phyloP scores from a whole-genome alignment of 2,888 invertebrate species.

The Perithous albicinctus region DNA sequence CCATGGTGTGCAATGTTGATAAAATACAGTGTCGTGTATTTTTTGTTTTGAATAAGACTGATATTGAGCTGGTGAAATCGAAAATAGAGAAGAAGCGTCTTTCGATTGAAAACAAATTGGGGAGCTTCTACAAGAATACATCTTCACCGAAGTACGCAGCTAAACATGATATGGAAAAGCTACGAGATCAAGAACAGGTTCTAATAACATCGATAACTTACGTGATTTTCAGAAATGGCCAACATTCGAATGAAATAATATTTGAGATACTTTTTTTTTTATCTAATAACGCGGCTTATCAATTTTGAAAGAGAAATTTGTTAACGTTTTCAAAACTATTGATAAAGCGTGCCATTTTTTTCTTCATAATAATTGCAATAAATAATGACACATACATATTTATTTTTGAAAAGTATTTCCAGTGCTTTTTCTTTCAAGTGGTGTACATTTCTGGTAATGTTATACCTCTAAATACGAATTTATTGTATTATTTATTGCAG shows the following conservation, averaged over 20 bases:
- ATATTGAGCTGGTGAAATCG: conserved; percentile 65
- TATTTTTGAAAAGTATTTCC: no score
- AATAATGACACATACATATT: no score
- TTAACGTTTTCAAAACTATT: no score
- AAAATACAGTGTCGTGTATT: conserved; percentile 73
- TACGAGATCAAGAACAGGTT: conserved; percentile 63
- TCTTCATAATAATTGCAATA: no score
- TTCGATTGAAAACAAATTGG: conserved; percentile 73
- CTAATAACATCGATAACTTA: background rate
- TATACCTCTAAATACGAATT: background rate
- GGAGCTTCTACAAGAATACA: conserved; percentile 54
- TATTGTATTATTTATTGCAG: conserved; percentile 67
- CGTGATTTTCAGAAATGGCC: no score
- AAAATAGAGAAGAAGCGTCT: conserved; percentile 71
- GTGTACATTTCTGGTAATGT: no score
- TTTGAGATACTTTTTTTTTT: background rate
- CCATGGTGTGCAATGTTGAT: conserved; percentile 68
- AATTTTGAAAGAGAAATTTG: no score
- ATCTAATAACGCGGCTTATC: no score
- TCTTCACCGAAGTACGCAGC: conserved; percentile 33
- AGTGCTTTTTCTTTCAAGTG: no score
- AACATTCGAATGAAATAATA: background rate
- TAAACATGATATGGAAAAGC: conserved; percentile 62
- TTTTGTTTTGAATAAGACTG: conserved; percentile 67
- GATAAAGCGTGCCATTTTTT: no score